Base-by-base conservation (phyloP, 53 echinoderm and acorn worm species). In the Arbacia lixula region DNA sequence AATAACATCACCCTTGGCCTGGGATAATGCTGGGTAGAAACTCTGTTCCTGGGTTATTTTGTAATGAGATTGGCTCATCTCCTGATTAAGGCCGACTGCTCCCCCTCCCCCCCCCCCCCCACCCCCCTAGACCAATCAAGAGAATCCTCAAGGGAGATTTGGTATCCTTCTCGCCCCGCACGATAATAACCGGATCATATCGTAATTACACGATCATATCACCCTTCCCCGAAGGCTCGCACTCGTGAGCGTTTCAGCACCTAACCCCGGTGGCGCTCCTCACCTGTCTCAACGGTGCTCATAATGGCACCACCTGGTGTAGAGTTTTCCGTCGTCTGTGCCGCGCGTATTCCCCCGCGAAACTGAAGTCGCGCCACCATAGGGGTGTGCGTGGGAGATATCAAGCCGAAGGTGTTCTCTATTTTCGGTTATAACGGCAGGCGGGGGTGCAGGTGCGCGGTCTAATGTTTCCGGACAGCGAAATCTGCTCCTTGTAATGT, bases 161-260 rank as follows among this genome's bases (percentile, higher is more conserved):
- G n/a, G n/a, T n/a, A n/a, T n/a, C n/a, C n/a, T n/a, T n/a, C n/a
- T n/a, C n/a, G n/a, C n/a, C n/a, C n/a, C n/a, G n/a, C 49, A 74
- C 53, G 52, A 32, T 74, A 51, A 52, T 53, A 74, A 74, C 74
- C 32, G 9, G 53, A 74, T 74, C 74, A 74, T 74, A 51, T 74
- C 74, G 53, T 74, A 74, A 74, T 74, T 53, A 74, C 74, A 74
- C 53, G 74, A 74, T 74, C 74, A 53, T 53, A 74, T 74, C 74
- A 51, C 53, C 53, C 46, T 74, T 53, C 74, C 74, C 53, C 35
- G 31, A 11, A 74, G 74, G 74, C 74, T 52, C 26, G 16, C 14
- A 28, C 6, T 49, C 31, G 20, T 53, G 29, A 32, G 30, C 52
- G 6, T 33, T 36, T 46, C 46, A 46, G 8, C 12, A 6, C 46